Base-by-base conservation (phyloP, 2,888 invertebrate genomes). In the Clusia tigrina region DNA sequence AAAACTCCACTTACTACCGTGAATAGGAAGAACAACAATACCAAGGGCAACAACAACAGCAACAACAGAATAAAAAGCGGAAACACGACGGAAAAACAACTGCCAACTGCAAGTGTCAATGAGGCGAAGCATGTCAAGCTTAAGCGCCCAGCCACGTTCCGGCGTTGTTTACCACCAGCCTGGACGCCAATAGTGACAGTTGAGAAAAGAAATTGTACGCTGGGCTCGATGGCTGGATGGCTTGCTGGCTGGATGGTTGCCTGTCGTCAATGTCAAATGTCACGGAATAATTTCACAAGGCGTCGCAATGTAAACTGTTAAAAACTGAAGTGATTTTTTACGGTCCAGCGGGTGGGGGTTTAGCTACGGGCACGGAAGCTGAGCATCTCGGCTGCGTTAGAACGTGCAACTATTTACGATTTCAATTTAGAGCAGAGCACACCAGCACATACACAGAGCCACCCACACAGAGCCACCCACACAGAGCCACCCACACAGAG, bases 201-300 rank as follows among this genome's bases (percentile, higher is more conserved):
- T 42, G 9, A 38, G 32, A 55, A 55, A 37, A 26, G n/a, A 25
- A 17, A 15, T n/a, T 12, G 17, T 24, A 54, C n/a, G 42, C 37
- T 9, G 23, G 20, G n/a, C 54, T 23, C 22, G 15, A 9, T 54
- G 22, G 22, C 23, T 32, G 17, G n/a, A n/a, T n/a, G n/a, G n/a
- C n/a, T n/a, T n/a, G n/a, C n/a, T n/a, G n/a, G n/a, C n/a, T n/a
- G n/a, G n/a, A n/a, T n/a, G n/a, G n/a, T n/a, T n/a, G n/a, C n/a
- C 23, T 26, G 51, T 51, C 72, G 71, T 69, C 71, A 69, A 68
- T 67, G 72, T 71, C 71, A 71, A 72, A 72, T 72, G 72, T 69
- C 70, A 69, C 65, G 72, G 71, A 72, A 72, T 70, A 72, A 72
- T 70, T 67, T 70, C 66, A 65, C 61, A 67, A 68, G 67, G 68